Base-by-base conservation (phyloP, 1,140 invertebrate species). In the Diprion similis region DNA sequence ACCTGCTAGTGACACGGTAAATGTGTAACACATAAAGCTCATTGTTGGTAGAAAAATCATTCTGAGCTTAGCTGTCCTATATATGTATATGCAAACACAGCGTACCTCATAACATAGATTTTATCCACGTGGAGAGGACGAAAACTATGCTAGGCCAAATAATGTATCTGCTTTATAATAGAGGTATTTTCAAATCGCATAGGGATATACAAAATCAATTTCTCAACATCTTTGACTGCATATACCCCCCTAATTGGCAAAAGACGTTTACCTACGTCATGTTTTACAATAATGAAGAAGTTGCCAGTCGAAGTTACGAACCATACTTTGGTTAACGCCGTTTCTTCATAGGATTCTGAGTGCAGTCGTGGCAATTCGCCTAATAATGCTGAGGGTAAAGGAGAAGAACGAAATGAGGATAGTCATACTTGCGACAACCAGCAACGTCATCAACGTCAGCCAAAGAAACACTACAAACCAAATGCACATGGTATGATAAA, bases 331-430 rank as follows among this genome's bases (percentile, higher is more conserved):
- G 24, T 37, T 37, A 37, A 37, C 24, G 24, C 24, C 24, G 24
- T 46, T 78, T 46, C 76, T 10, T 75, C 73, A 76, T 66, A 89
- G 88, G 88, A 89, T 76, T 89, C 88, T 6, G 88, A 89, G 79
- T 88, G 86, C 79, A 89, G 88, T 79, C 84, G 86, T 73, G 88
- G 87, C 68, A 87, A 88, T 80, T 88, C 86, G 59, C 86, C 87
- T 10, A 88, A 88, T 46, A 85, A 80, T 68, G 75, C 73, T 11
- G 83, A 82, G 10, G 79, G 82, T 68, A 87, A 87, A 70, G 79
- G 72, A 15, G 85, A 87, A 15, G 85, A 88, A 65, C 84, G 82
- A 80, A 83, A 82, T 71, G 86, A 83, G 78, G 85, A 87, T 68
- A 81, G 85, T 73, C 81, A 84, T 71, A 72, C 80, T 68, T 85